Evolutionary conservation across 1,140 invertebrate genomes (phyloP).

Genomic region (Archivesica marissinica): DNA sequence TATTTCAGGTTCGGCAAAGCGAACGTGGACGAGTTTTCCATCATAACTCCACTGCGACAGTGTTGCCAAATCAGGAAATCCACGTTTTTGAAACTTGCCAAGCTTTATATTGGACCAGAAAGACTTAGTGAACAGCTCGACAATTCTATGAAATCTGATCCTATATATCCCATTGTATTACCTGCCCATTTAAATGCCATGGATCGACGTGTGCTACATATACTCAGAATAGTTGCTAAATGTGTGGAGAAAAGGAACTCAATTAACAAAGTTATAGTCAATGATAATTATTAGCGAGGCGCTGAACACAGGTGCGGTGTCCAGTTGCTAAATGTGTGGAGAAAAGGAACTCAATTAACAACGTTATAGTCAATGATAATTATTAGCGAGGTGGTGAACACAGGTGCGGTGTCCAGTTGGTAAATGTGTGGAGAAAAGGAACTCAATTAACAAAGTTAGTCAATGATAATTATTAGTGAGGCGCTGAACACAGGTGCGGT

Average conservation of each 20-base stretch:
- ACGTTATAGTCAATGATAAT: too few relatives aligned
- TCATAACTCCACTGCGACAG: slow-evolving; percentile 26
- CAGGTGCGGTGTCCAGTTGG: too few relatives aligned
- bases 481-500: too few relatives aligned
- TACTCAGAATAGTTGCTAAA: slow-evolving; percentile 18
- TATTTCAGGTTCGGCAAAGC: slow-evolving; percentile 53
- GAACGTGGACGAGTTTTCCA: slow-evolving; percentile 24
- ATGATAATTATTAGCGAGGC: neutral
- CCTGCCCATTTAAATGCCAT: slow-evolving; percentile 19
- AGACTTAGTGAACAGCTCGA: slow-evolving; percentile 29
- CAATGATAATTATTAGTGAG: too few relatives aligned
- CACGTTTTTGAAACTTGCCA: slow-evolving; percentile 30
- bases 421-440: too few relatives aligned
- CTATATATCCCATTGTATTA: slow-evolving; percentile 41
- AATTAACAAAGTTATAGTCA: neutral
- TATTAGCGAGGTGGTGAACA: too few relatives aligned
- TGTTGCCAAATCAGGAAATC: slow-evolving; percentile 48
- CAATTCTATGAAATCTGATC: slow-evolving; percentile 24
- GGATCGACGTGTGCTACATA: slow-evolving; percentile 25
- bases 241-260: neutral
- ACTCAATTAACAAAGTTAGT: too few relatives aligned
- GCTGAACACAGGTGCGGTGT: too few relatives aligned
- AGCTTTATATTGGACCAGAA: slow-evolving; percentile 47
- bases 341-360: too few relatives aligned
- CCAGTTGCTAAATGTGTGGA: too few relatives aligned